phyloP scores from a whole-genome alignment of 2,888 invertebrate species.

The Xestoiulus laeticollis region DNA sequence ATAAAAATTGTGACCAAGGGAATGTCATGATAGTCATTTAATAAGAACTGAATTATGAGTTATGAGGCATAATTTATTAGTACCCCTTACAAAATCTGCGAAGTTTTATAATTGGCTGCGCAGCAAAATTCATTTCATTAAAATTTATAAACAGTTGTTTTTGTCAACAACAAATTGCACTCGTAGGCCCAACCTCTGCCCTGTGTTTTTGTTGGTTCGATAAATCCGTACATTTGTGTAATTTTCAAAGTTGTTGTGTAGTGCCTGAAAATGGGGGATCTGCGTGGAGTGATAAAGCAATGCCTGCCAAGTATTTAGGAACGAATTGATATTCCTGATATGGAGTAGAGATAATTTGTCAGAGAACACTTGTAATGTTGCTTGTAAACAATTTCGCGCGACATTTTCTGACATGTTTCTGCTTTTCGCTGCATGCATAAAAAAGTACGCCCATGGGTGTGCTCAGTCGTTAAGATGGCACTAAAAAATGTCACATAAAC shows the following conservation, averaged over 20 bases:
- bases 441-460: slow-evolving; percentile 36
- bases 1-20: not conserved
- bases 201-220: not conserved
- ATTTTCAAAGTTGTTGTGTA: not conserved
- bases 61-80: no score
- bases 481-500: slow-evolving; percentile 27
- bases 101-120: no score
- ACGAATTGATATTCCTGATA: slow-evolving; percentile 7
- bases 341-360: not conserved
- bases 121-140: slow-evolving; percentile 17
- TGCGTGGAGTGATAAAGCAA: not conserved
- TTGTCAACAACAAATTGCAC: not conserved
- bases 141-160: not conserved
- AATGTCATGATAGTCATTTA: not conserved
- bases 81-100: no score
- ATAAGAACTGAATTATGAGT: no score
- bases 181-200: not conserved
- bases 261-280: not conserved
- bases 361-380: slow-evolving; percentile 15
- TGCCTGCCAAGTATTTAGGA: slow-evolving; percentile 15
- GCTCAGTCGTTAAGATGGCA: slow-evolving; percentile 37
- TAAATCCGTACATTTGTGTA: not conserved
- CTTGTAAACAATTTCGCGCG: slow-evolving; percentile 7
- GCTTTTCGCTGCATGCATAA: slow-evolving; percentile 23
- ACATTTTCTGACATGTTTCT: slow-evolving; percentile 37